A percentile compares a stretch with the other conserved stretches of the same genome.
phyloP scores from a whole-genome alignment of 2,797 vertebrate species.

The Ara ararauna region DNA sequence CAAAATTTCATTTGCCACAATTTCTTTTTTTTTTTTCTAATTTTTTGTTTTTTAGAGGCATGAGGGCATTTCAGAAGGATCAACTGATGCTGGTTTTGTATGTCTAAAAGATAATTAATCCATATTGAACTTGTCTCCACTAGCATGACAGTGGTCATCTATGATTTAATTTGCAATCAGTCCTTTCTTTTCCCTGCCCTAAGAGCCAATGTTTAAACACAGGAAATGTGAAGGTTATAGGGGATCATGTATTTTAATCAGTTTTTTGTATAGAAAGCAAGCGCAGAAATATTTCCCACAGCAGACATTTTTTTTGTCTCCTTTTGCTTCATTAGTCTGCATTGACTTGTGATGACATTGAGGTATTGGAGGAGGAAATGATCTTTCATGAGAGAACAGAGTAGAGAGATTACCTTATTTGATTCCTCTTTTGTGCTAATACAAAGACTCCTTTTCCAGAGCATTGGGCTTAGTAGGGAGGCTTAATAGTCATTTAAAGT shows the following conservation, averaged over 20 bases:
- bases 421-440: background rate
- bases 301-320: constrained; percentile 18
- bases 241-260: constrained; percentile 81
- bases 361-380: constrained; percentile 24
- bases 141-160: constrained; percentile 77
- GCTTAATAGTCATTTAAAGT: background rate
- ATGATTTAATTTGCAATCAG: constrained; percentile 86
- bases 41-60: constrained; percentile 60
- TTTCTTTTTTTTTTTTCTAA: constrained; percentile 47
- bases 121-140: constrained; percentile 83
- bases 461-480: background rate
- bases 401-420: background rate
- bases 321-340: constrained; percentile 22
- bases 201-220: constrained; percentile 78
- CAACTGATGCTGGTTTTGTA: constrained; percentile 86
- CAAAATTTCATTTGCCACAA: constrained; percentile 80
- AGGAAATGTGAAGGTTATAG: constrained; percentile 80
- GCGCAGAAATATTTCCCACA: constrained; percentile 29
- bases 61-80: constrained; percentile 79
- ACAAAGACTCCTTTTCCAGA: background rate
- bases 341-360: constrained; percentile 51
- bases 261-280: constrained; percentile 35
- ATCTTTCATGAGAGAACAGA: constrained; percentile 17
- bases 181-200: background rate
- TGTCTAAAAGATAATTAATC: constrained; percentile 90